Base-by-base conservation (phyloP, 2,888 invertebrate species). In the Phanerotoma sp. region DNA sequence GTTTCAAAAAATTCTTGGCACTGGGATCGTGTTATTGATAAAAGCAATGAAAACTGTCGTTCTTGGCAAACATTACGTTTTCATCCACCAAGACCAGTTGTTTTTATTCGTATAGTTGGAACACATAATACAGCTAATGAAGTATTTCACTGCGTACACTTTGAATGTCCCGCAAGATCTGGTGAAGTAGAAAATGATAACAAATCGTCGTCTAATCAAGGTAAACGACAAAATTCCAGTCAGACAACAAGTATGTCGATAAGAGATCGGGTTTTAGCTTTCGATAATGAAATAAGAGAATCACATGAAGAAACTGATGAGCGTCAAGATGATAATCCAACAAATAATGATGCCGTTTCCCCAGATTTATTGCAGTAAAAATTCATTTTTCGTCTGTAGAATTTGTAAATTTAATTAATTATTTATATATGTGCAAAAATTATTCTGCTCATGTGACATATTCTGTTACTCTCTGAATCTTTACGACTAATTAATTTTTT, bases 61-160 rank as follows among this genome's bases (percentile, higher is more conserved):
- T 96, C 96, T 0, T 99, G 98, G 98, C 98, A 99, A 78, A 87
- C 88, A 54, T 85, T 97, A 41, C 82, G 84, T 50, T 98, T 98
- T 79, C 49, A 61, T 54, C 80, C 87, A 1, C 86, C 88, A 13
- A 82, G 91, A 42, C 91, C 96, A 0, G 89, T 97, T 32, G 93
- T 95, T 46, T 97, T 94, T 73, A 91, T 99, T 61, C 86, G 91
- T 57, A 96, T 99, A 66, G 91, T 96, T 47, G 99, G 99, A 58
- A 97, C 96, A 0, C 88, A 91, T 69, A 99, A 99, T 78, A 95
- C 98, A 11, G 97, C 95, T 1, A 97, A 98, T 78, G 96, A 96
- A 86, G 94, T 96, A 52, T 98, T 98, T 79, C 97, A 98, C 77
- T 91, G 96, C 75, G 98, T 98, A 50, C 98, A 98, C 80, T 89